Evolutionary conservation across 2,797 vertebrate species (phyloP).

Genomic region (Okamejei kenojei): DNA sequence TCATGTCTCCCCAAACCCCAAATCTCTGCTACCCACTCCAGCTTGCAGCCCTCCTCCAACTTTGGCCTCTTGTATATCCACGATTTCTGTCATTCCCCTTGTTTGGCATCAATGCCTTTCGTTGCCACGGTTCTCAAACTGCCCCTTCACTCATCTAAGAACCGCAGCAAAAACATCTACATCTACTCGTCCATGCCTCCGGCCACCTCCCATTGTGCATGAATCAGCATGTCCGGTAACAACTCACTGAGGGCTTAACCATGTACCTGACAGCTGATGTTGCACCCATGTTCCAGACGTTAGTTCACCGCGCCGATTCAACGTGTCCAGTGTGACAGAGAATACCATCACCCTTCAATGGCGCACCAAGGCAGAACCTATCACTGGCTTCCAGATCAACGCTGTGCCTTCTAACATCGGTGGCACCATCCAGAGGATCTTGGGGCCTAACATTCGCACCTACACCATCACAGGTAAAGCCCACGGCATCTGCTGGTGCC

Average conservation of each 20-base stretch:
- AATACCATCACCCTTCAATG: constrained; percentile 83
- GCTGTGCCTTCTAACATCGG: constrained; percentile 63
- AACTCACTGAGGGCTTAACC: no score
- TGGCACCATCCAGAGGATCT: constrained; percentile 69
- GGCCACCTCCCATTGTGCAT: not conserved
- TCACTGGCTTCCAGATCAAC: constrained; percentile 87
- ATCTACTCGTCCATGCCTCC: not conserved
- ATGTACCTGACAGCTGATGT: not conserved
- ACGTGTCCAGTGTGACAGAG: constrained; percentile 75
- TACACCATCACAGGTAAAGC: constrained; percentile 77
- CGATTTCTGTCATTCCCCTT: no score
- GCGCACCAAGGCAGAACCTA: constrained; percentile 82
- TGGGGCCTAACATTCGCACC: constrained; percentile 64
- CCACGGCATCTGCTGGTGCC: not conserved
- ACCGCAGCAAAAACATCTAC: not conserved
- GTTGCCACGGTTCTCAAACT: not conserved
- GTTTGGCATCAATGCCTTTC: not conserved
- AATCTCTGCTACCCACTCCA: not conserved
- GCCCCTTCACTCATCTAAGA: not conserved
- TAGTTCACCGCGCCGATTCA: constrained; percentile 82
- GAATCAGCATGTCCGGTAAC: not conserved
- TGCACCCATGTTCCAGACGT: constrained; percentile 60
- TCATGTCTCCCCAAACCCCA: not conserved
- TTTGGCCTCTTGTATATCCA: not conserved
- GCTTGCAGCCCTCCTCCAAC: no score